Evolutionary conservation across 2,113 vertebrate genomes (phyloP).

Genomic region (Sialia sialis): DNA sequence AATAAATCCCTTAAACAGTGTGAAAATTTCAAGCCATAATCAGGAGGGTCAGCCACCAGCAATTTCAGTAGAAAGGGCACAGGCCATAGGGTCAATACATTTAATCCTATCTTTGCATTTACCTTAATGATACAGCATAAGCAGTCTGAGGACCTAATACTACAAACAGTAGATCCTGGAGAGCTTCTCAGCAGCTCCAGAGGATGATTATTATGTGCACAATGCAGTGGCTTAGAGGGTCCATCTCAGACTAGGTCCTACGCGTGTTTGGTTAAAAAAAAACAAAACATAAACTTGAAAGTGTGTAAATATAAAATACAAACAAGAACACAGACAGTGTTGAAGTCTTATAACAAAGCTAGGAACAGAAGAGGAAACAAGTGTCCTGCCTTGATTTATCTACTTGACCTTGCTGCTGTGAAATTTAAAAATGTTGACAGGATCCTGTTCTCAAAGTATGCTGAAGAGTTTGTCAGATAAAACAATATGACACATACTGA

Average conservation of each 20-base stretch:
- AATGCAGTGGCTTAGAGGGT: background rate
- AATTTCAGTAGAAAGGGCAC: background rate
- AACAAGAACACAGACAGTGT: background rate
- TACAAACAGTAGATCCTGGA: background rate
- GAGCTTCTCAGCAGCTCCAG: background rate
- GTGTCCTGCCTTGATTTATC: background rate
- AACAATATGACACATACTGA: background rate
- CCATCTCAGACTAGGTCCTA: background rate
- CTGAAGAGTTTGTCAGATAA: background rate
- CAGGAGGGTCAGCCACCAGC: background rate
- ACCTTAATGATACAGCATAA: background rate
- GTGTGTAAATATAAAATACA: background rate
- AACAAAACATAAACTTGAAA: background rate
- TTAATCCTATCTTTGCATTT: background rate
- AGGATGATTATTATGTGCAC: background rate
- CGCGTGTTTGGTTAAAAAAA: background rate
- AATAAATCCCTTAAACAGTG: background rate
- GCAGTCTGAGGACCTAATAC: background rate
- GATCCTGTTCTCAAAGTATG: background rate
- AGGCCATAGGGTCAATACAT: background rate
- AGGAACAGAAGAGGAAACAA: background rate
- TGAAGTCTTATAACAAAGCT: background rate
- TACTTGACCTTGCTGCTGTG: background rate
- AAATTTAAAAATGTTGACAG: background rate
- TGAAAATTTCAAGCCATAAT: background rate